phyloP scores from a whole-genome alignment of 2,797 vertebrate species.

The Mionectes olivaceus region DNA sequence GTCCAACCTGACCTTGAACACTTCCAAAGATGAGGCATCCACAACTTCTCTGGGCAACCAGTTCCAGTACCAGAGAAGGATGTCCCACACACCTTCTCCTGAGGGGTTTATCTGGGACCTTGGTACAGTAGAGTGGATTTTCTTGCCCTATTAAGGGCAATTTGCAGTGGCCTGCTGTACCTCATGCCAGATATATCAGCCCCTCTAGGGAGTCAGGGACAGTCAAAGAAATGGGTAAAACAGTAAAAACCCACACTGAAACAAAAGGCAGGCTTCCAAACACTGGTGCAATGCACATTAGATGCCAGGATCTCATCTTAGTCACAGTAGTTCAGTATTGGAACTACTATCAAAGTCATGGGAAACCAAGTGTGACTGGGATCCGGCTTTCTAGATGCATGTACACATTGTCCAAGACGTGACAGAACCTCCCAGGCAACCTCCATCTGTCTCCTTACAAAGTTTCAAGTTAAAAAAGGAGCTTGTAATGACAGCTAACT shows the following conservation, averaged over 20 bases:
- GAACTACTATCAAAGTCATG: not conserved
- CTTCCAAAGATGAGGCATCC: not conserved
- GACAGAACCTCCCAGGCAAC: constrained; percentile 26
- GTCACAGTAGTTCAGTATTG: not conserved
- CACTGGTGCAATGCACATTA: not conserved
- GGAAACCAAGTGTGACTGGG: not conserved
- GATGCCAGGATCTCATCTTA: not conserved
- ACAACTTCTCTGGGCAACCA: not conserved
- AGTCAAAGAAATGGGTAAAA: not conserved
- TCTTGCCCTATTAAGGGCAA: not conserved
- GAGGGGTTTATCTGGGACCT: not conserved
- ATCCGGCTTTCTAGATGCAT: not conserved
- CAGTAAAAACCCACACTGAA: not conserved
- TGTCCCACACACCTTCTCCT: rapidly evolving
- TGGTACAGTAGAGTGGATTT: not conserved
- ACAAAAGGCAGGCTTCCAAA: not conserved
- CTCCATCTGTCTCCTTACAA: not conserved
- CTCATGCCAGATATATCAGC: not conserved
- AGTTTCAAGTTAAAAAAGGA: not conserved
- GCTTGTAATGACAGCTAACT: not conserved
- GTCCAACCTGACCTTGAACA: not conserved
- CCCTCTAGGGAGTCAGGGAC: not conserved
- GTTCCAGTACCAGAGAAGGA: not conserved
- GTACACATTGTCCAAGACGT: not conserved
- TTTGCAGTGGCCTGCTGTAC: not conserved